phyloP scores from a whole-genome alignment of 2,797 vertebrate species.

The Bufotes viridis region DNA sequence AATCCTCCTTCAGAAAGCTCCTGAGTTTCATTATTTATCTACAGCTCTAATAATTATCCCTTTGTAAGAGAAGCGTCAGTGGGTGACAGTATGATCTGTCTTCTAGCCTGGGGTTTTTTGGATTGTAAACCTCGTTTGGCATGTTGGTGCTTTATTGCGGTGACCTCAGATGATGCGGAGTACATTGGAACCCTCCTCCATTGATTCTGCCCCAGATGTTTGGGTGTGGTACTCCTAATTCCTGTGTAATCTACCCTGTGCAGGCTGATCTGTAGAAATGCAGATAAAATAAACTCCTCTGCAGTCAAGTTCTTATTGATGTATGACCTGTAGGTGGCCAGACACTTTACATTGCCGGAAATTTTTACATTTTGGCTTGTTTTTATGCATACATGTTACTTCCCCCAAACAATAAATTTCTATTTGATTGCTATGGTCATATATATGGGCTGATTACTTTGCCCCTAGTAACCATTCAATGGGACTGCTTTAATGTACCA shows the following conservation, averaged over 20 bases:
- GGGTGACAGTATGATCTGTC: not conserved
- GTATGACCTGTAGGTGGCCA: too few species aligned
- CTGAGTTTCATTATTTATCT: not conserved
- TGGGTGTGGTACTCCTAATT: slow-evolving; percentile 8
- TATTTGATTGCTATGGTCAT: not conserved
- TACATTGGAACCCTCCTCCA: not conserved
- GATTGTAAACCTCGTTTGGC: slow-evolving; percentile 9
- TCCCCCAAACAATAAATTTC: not conserved
- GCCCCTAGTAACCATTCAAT: not conserved
- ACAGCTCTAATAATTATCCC: not conserved
- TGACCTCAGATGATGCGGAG: slow-evolving; percentile 30
- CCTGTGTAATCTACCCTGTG: slow-evolving; percentile 34
- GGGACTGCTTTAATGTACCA: too few species aligned
- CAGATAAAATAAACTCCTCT: slow-evolving; percentile 10
- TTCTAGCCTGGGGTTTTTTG: slow-evolving; percentile 6
- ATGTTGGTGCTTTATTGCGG: not conserved
- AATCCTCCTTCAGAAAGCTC: not conserved
- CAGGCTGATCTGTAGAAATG: slow-evolving; percentile 25
- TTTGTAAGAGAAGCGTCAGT: not conserved
- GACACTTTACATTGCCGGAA: too few species aligned
- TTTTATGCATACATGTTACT: not conserved
- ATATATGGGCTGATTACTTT: not conserved
- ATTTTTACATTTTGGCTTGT: too few species aligned
- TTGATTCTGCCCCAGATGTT: slow-evolving; percentile 2
- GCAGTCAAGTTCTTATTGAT: not conserved